Percentiles rank a stretch among this genome's conserved stretches.
phyloP scores from a whole-genome alignment of 2,797 vertebrate genomes.

The Pempheris klunzingeri region DNA sequence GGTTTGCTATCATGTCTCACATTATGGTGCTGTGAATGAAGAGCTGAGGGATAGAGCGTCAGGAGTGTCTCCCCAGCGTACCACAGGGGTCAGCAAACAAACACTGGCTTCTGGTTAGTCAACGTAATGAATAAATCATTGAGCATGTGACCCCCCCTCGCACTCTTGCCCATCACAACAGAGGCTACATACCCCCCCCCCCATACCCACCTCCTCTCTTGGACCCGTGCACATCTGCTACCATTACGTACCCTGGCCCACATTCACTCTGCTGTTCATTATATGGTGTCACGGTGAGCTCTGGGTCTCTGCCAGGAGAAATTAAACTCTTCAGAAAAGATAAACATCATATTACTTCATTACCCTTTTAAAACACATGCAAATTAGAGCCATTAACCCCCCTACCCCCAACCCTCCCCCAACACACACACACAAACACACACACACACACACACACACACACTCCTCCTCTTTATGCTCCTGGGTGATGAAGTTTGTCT shows the following conservation, averaged over 20 bases:
- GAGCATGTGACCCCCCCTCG: slow-evolving; percentile 70
- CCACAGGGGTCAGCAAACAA: slow-evolving; percentile 78
- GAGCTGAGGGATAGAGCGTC: slow-evolving; percentile 54
- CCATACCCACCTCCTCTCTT: slow-evolving; percentile 74
- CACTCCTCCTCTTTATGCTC: slow-evolving; percentile 71
- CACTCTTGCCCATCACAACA: slow-evolving; percentile 74
- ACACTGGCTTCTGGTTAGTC: slow-evolving; percentile 88
- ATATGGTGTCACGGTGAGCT: slow-evolving; percentile 84
- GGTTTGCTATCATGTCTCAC: slow-evolving; percentile 13
- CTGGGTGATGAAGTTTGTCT: slow-evolving; percentile 92
- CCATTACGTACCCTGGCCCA: slow-evolving; percentile 87
- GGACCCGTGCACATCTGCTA: slow-evolving; percentile 89
- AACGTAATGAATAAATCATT: slow-evolving; percentile 95
- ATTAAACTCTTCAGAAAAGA: slow-evolving; percentile 98
- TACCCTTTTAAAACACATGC: slow-evolving; percentile 99
- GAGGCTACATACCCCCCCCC: slow-evolving; percentile 81
- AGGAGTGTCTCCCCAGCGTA: slow-evolving; percentile 56
- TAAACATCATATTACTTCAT: slow-evolving; percentile 99
- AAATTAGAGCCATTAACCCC: slow-evolving; percentile 95
- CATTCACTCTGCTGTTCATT: slow-evolving; percentile 87
- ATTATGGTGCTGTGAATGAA: slow-evolving; percentile 26
- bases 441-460: slow-evolving; percentile 30
- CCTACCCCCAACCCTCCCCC: slow-evolving; percentile 57
- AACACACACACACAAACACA: not conserved
- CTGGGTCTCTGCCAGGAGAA: slow-evolving; percentile 91